A percentile compares a stretch with the other conserved stretches of the same genome.
phyloP scores from a whole-genome alignment of 2,113 vertebrate species.

The Caranx ignobilis region DNA sequence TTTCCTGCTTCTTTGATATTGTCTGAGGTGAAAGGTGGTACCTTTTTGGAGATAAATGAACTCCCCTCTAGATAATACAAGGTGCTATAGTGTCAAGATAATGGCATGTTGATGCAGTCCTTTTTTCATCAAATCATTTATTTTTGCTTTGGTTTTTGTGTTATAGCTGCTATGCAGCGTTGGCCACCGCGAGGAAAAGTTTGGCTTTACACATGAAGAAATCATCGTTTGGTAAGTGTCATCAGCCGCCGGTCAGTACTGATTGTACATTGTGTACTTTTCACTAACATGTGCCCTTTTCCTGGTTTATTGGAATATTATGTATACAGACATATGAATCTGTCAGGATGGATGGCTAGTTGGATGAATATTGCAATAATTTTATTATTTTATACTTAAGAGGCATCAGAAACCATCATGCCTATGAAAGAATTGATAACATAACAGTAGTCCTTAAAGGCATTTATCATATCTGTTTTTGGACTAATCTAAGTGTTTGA shows the following conservation, averaged over 20 bases:
- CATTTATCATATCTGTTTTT: background rate
- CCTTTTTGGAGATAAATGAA: background rate
- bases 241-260: background rate
- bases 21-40: background rate
- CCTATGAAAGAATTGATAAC: background rate
- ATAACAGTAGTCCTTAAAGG: background rate
- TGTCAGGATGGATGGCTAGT: background rate
- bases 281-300: background rate
- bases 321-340: background rate
- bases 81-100: background rate
- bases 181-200: slow-evolving; percentile 93
- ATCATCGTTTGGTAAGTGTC: slow-evolving; percentile 97
- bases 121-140: background rate
- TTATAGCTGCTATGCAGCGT: slow-evolving; percentile 95
- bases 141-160: slow-evolving; percentile 33
- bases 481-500: background rate
- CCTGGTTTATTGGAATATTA: background rate
- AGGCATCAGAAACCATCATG: background rate
- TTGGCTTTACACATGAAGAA: slow-evolving; percentile 97
- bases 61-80: background rate
- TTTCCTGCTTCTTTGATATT: background rate
- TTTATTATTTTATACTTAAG: background rate
- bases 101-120: background rate
- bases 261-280: background rate
- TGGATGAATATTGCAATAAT: background rate